Evolutionary conservation across 2,888 invertebrate genomes (phyloP).

Genomic region (Eucera pruinosa): DNA sequence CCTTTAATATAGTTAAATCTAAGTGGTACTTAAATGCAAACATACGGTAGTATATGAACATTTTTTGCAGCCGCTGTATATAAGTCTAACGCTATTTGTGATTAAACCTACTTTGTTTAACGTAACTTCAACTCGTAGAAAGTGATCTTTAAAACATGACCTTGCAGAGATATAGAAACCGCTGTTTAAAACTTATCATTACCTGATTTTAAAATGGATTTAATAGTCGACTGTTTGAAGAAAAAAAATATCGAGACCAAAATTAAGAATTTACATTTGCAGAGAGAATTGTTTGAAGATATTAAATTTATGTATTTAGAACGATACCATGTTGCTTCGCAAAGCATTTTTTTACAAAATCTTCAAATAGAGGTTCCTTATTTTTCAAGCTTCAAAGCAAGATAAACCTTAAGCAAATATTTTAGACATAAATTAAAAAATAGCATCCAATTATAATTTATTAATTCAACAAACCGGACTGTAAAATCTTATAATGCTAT

Average conservation of each 20-base stretch:
- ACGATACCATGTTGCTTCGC: background rate
- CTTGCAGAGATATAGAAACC: too few relatives aligned
- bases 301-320: conserved; percentile 1
- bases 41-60: too few relatives aligned
- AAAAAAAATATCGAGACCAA: background rate
- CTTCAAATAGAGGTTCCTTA: background rate
- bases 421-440: background rate
- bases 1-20: too few relatives aligned
- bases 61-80: too few relatives aligned
- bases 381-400: background rate
- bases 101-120: background rate
- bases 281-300: background rate
- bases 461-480: too few relatives aligned
- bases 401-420: background rate
- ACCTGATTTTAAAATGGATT: background rate
- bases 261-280: background rate
- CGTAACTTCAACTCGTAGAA: background rate
- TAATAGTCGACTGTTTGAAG: background rate
- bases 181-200: background rate
- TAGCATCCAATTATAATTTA: too few relatives aligned
- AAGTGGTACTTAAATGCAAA: too few relatives aligned
- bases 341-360: background rate
- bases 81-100: background rate
- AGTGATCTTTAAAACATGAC: background rate
- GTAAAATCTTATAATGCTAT: too few relatives aligned